Percentiles rank a stretch among this genome's conserved stretches.
Evolutionary conservation across 2,888 invertebrate species (phyloP).

Genomic region (Ichneumon xanthorius): DNA sequence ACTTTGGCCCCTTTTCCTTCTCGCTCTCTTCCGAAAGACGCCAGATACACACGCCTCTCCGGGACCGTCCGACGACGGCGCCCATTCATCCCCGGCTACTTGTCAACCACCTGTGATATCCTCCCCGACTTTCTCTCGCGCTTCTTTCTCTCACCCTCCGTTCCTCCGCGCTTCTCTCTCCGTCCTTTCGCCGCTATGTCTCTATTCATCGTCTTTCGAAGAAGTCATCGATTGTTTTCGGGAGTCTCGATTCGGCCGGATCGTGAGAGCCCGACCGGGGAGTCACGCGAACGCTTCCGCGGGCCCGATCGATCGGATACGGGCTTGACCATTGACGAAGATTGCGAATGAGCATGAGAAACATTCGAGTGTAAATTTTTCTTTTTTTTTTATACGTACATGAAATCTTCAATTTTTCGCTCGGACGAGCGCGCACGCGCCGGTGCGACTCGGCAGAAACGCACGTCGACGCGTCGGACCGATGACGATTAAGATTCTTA

Average conservation of each 20-base stretch:
- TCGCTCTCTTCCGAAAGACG: constrained; percentile 39
- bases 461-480: constrained; percentile 68
- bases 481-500: constrained; percentile 79
- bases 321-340: neutral
- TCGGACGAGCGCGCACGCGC: constrained; percentile 65
- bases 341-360: neutral
- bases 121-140: constrained; percentile 64
- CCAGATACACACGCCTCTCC: constrained; percentile 18
- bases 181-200: constrained; percentile 12
- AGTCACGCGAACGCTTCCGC: constrained; percentile 24
- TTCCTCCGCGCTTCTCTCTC: neutral
- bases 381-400: constrained; percentile 4
- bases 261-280: constrained; percentile 51
- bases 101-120: constrained; percentile 66
- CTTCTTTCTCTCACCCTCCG: constrained; percentile 57
- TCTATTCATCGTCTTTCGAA: constrained; percentile 45
- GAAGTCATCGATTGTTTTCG: constrained; percentile 43
- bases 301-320: neutral
- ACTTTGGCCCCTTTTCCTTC: constrained; percentile 14
- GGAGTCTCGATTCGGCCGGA: neutral
- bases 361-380: neutral
- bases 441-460: constrained; percentile 30
- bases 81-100: constrained; percentile 37
- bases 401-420: constrained; percentile 38
- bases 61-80: neutral